Evolutionary conservation across 2,888 invertebrate species (phyloP), one percentile per base, ranked within the genome.

Genomic region (Iselma pallidipennis): DNA sequence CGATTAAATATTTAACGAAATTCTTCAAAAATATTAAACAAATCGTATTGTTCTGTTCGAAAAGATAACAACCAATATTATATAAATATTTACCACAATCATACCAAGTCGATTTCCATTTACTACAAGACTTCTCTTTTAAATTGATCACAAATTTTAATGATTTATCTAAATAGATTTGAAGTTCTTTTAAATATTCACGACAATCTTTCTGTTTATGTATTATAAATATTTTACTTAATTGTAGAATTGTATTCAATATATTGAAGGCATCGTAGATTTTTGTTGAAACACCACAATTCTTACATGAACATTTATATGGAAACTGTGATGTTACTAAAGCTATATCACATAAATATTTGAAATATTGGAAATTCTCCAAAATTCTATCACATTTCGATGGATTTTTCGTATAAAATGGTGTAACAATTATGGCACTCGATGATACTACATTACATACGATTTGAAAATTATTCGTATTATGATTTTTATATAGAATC

Each of bases 51-150:
- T 57, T 58, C 4, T 16, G 9, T 6, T 56, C 9, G 12, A 21
- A 0, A 2, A 52, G 19, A 10, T 50, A 21, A n/a, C 10, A 25
- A 14, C 61, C 56, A n/a, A 53, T 49, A 6, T 49, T 37, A n/a
- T 52, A 61, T 7, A 57, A 6, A 14, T 33, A 28, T 4, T 10
- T 37, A 2, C 61, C 57, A 10, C 42, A 31, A n/a, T 49, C 29
- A 26, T 26, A 28, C 61, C 61, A 61, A 23, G n/a, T 16, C 4
- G 26, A 26, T 1, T 16, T 9, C 61, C 61, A 61, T 16, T 52
- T 56, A 0, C n/a, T 14, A 10, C 55, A 55, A 48, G 16, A 31
- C 0, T 52, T 51, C 12, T 14, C n/a, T 42, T 55, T 55, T 6
- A 59, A 50, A 16, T 4, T 29, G 6, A 3, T 21, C 1, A 59